Conservation (phyloP, 2,888 invertebrate species). For the Cerastis leucographa region DNA sequence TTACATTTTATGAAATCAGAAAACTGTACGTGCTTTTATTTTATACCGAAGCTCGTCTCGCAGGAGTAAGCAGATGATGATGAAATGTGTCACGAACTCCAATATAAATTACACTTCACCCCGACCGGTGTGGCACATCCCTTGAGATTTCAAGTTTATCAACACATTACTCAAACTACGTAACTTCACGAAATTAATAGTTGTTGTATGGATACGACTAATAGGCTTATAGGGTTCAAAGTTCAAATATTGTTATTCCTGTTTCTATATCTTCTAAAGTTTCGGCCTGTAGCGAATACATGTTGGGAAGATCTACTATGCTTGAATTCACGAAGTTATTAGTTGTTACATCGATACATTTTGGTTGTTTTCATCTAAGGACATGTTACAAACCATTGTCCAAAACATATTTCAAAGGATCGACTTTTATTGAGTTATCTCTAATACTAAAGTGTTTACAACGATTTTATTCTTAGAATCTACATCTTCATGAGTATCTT, state of each 20-base stretch:
- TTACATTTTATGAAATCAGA: constrained; percentile 32
- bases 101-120: constrained; percentile 53
- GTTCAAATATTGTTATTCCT: constrained; percentile 39
- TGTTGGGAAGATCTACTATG: constrained; percentile 3
- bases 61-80: constrained; percentile 45
- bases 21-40: constrained; percentile 39
- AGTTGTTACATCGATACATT: constrained; percentile 1
- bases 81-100: constrained; percentile 53
- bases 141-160: constrained; percentile 53
- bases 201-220: constrained; percentile 32
- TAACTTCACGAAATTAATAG: constrained; percentile 53
- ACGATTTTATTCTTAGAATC: not conserved
- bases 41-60: constrained; percentile 36
- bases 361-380: too few relatives aligned
- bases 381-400: not conserved
- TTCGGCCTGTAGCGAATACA: constrained; percentile 11
- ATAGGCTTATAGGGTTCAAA: constrained; percentile 35
- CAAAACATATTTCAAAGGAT: not conserved
- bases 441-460: not conserved
- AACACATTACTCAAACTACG: constrained; percentile 53
- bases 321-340: not conserved
- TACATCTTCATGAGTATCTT: not conserved
- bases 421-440: not conserved
- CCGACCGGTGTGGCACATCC: constrained; percentile 35
- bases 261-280: constrained; percentile 16